These are phyloP conservation scores for Sebastes kiyomatsui DNA, from an alignment of 2,797 vertebrate species.

Conservation along the genomic window DNA sequence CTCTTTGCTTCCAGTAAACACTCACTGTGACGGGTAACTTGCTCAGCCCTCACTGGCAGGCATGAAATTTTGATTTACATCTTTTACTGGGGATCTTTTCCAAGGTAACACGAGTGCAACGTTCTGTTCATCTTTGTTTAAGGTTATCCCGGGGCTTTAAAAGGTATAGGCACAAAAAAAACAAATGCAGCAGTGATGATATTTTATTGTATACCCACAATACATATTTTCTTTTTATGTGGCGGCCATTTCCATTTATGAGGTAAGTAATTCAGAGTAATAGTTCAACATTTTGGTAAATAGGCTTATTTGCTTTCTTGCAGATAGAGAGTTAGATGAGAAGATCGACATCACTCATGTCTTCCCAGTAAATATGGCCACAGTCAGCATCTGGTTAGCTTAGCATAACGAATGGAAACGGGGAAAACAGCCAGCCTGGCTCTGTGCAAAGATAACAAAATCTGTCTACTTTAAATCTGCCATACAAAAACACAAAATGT, in stretches of 20 bases:
- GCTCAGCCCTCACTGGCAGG: slow-evolving; percentile 7
- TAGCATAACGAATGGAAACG: background rate
- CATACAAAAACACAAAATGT: background rate
- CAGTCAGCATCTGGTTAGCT: background rate
- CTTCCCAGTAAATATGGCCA: background rate
- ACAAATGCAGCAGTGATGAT: background rate
- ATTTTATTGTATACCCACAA: background rate
- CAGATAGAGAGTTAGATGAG: background rate
- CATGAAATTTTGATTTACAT: slow-evolving; percentile 45
- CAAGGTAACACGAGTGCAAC: slow-evolving; percentile 9
- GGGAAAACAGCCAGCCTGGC: too few relatives aligned
- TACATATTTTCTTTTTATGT: background rate
- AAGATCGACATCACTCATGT: background rate
- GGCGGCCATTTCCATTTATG: background rate
- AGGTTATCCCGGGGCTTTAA: slow-evolving; percentile 3
- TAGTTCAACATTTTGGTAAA: background rate
- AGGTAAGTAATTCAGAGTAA: background rate
- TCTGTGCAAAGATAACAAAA: background rate
- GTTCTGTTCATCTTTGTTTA: slow-evolving; percentile 18
- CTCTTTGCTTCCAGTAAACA: slow-evolving; percentile 25
- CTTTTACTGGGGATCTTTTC: slow-evolving; percentile 11
- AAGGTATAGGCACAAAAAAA: background rate
- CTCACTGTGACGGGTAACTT: slow-evolving; percentile 2
- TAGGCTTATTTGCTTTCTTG: background rate
- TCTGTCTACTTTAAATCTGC: background rate